phyloP scores from a whole-genome alignment of 2,888 invertebrate species.

The Elysia crispata region DNA sequence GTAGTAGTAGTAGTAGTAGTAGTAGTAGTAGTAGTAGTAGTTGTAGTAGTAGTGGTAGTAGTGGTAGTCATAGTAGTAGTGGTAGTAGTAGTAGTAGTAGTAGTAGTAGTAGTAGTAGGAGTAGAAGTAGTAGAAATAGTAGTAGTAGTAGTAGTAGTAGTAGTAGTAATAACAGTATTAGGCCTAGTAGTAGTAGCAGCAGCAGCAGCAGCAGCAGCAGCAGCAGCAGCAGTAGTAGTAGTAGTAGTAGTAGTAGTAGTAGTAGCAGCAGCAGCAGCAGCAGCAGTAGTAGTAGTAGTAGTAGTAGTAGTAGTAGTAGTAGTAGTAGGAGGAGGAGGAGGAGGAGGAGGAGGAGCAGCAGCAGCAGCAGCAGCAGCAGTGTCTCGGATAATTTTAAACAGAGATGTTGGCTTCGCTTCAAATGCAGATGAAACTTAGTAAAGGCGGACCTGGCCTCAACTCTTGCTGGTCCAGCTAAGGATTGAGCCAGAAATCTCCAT shows the following conservation, averaged over 20 bases:
- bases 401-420: no score
- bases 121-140: no score
- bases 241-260: constrained; percentile 9
- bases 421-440: no score
- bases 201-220: background rate
- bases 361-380: no score
- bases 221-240: background rate
- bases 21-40: constrained; percentile 9
- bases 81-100: no score
- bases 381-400: no score
- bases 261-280: constrained; percentile 9
- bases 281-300: constrained; percentile 4
- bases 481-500: no score
- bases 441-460: no score
- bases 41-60: constrained; percentile 1
- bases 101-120: no score
- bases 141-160: constrained; percentile 9
- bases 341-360: background rate
- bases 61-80: no score
- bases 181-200: background rate
- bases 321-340: background rate
- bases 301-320: constrained; percentile 9
- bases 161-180: background rate
- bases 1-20: constrained; percentile 4
- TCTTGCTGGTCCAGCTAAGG: no score